A percentile compares a stretch with the other conserved stretches of the same genome.
These are phyloP conservation scores for Dendrolimus pini DNA, from an alignment of 2,888 invertebrate species.

Conservation along the genomic window DNA sequence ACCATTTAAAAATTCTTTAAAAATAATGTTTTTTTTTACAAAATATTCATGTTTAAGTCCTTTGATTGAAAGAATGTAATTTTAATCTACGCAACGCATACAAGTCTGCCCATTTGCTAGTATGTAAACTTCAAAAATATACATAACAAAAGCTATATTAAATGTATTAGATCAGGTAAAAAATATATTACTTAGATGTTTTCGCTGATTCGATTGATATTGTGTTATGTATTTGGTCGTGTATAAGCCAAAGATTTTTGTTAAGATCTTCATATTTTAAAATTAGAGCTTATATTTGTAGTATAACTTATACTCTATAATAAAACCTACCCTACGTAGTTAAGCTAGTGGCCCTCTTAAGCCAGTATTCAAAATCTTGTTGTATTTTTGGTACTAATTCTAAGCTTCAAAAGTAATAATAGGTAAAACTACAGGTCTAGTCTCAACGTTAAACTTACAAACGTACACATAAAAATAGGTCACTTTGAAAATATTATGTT, in stretches of 20 bases:
- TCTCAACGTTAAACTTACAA: no score
- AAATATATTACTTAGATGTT: not conserved
- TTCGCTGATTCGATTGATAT: not conserved
- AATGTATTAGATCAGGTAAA: not conserved
- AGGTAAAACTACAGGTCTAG: no score
- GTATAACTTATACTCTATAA: not conserved
- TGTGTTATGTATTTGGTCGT: not conserved
- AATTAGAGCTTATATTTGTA: not conserved
- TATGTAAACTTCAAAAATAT: not conserved
- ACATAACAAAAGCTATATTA: not conserved
- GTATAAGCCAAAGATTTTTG: not conserved
- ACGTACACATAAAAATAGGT: no score
- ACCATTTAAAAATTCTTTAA: no score
- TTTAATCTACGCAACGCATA: no score
- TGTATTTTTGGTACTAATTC: no score
- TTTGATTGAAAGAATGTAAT: no score
- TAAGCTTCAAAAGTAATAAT: no score
- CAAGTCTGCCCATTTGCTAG: not conserved
- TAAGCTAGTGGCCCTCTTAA: constrained; percentile 1
- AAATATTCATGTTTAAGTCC: no score
- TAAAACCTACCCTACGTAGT: not conserved
- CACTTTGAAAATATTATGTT: no score
- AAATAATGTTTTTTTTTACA: no score
- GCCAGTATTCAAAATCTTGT: constrained; percentile 11
- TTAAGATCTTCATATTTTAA: not conserved